These are phyloP conservation scores for Plutomurus gul DNA, from an alignment of 1,140 invertebrate genomes.

Conservation along the genomic window DNA sequence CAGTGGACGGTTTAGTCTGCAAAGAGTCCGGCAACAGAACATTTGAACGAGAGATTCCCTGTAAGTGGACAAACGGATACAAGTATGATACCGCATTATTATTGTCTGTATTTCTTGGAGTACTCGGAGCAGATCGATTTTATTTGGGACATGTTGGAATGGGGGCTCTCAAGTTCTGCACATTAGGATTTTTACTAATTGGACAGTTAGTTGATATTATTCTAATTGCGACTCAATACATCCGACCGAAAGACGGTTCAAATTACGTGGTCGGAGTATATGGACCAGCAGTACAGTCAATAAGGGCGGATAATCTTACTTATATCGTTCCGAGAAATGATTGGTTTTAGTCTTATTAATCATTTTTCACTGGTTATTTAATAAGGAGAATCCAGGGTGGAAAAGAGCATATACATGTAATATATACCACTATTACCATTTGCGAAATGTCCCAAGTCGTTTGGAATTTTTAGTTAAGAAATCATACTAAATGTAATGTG, in stretches of 20 bases:
- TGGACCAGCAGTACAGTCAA: conserved; percentile 79
- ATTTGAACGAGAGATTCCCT: conserved; percentile 81
- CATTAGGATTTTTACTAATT: conserved; percentile 94
- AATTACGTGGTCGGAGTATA: conserved; percentile 93
- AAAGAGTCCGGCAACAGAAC: conserved; percentile 75
- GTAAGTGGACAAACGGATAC: conserved; percentile 94
- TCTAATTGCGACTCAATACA: conserved; percentile 88
- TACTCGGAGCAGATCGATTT: conserved; percentile 97
- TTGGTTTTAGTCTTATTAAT: conserved; percentile 61
- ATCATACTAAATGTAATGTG: too few species aligned
- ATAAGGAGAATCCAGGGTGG: background rate
- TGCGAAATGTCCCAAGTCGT: too few species aligned
- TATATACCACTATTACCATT: too few species aligned
- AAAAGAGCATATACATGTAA: too few species aligned
- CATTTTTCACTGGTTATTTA: background rate
- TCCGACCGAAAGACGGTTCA: conserved; percentile 95
- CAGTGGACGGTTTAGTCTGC: conserved; percentile 81
- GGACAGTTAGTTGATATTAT: conserved; percentile 94
- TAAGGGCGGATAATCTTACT: conserved; percentile 83
- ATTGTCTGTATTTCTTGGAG: conserved; percentile 91
- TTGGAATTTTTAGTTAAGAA: too few species aligned
- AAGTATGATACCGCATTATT: conserved; percentile 89
- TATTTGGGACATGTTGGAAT: conserved; percentile 96
- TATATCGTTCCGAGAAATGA: conserved; percentile 80
- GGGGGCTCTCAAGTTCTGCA: conserved; percentile 91